Conservation (phyloP, 2,797 vertebrate species). For the Parambassis ranga region DNA sequence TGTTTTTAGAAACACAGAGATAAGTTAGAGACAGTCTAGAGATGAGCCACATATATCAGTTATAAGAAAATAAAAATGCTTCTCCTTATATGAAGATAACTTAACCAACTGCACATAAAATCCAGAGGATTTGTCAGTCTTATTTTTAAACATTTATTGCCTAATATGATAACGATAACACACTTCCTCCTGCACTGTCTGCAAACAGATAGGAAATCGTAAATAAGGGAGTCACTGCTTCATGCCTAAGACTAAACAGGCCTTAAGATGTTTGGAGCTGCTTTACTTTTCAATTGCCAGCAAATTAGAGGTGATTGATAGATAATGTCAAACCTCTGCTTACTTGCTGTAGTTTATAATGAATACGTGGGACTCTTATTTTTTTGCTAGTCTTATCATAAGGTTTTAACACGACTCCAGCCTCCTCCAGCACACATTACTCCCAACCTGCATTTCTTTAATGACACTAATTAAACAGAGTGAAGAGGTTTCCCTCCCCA, state of each 20-base stretch:
- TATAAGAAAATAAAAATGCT: not conserved
- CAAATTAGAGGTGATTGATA: not conserved
- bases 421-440: slow-evolving; percentile 14
- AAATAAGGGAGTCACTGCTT: not conserved
- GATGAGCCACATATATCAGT: too few relatives aligned
- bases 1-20: not conserved
- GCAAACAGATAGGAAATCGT: not conserved
- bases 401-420: slow-evolving; percentile 15
- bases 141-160: not conserved
- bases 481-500: slow-evolving; percentile 38
- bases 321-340: not conserved
- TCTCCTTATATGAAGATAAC: too few relatives aligned
- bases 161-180: not conserved
- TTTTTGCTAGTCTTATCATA: slow-evolving; percentile 24
- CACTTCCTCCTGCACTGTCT: not conserved
- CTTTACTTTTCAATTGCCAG: not conserved
- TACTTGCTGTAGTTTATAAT: slow-evolving; percentile 9
- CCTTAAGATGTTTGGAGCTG: not conserved
- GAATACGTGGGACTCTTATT: not conserved
- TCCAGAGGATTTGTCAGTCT: too few relatives aligned
- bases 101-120: too few relatives aligned
- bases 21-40: too few relatives aligned
- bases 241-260: not conserved
- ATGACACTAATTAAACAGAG: slow-evolving; percentile 60
- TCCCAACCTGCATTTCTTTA: slow-evolving; percentile 46